These are phyloP conservation scores for Littorina saxatilis DNA, from an alignment of 1,140 invertebrate genomes.

Conservation along the genomic window DNA sequence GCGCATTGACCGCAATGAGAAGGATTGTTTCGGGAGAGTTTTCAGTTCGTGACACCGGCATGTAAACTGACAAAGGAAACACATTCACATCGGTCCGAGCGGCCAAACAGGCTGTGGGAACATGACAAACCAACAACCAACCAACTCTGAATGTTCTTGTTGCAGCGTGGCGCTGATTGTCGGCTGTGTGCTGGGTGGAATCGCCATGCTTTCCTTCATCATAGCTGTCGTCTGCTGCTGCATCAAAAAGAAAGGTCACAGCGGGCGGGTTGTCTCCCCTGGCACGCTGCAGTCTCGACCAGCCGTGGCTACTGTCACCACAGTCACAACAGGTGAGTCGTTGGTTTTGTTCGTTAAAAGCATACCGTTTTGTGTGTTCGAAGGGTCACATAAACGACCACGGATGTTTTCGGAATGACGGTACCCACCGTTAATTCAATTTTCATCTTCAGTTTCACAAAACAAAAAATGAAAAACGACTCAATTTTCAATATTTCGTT, in stretches of 20 bases:
- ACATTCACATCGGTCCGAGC: no score
- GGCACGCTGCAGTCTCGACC: neutral
- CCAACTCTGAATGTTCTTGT: neutral
- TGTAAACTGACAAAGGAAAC: no score
- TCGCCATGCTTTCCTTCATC: conserved; percentile 10
- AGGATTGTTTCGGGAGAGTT: no score
- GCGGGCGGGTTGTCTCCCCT: conserved; percentile 20
- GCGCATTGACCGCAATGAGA: no score
- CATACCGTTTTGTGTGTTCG: neutral
- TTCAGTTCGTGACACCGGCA: no score
- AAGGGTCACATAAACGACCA: neutral
- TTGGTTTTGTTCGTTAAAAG: neutral
- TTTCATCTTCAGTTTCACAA: no score
- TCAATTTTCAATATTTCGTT: no score
- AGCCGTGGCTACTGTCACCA: neutral
- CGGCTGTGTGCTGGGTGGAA: neutral
- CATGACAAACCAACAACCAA: no score
- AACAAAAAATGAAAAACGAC: no score
- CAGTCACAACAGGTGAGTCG: neutral
- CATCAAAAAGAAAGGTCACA: conserved; percentile 23
- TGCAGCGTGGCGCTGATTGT: conserved; percentile 21
- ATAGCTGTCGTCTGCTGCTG: conserved; percentile 25
- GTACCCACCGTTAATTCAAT: no score
- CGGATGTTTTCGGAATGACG: neutral
- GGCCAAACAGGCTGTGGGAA: no score